These are phyloP conservation scores for Ichneumon xanthorius DNA, from an alignment of 2,888 invertebrate genomes.

Conservation along the genomic window DNA sequence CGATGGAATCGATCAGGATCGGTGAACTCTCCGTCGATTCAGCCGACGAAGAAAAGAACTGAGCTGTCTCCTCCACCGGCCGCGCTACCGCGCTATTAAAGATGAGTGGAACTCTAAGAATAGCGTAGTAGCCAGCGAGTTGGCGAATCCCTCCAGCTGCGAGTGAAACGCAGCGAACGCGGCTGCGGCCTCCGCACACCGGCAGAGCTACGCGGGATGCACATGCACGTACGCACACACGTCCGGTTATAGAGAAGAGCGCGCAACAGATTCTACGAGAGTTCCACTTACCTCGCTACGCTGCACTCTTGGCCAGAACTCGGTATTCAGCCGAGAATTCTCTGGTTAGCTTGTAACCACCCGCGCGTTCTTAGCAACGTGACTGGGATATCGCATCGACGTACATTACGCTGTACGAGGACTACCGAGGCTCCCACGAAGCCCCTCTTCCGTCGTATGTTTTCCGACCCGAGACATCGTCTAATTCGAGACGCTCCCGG, in stretches of 20 bases:
- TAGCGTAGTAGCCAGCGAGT: conserved; percentile 53
- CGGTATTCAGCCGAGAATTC: conserved; percentile 53
- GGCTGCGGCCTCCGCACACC: not conserved
- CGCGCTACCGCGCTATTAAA: conserved; percentile 51
- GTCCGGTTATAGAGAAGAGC: conserved; percentile 14
- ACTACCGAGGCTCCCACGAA: conserved; percentile 48
- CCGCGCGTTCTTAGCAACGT: conserved; percentile 45
- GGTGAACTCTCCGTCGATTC: conserved; percentile 12
- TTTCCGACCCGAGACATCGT: conserved; percentile 29
- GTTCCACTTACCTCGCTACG: conserved; percentile 66
- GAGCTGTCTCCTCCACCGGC: not conserved
- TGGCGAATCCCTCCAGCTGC: conserved; percentile 69
- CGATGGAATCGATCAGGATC: not conserved
- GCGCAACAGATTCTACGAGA: conserved; percentile 32
- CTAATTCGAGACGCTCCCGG: conserved; percentile 57
- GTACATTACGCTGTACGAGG: not conserved
- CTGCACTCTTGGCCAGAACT: conserved; percentile 56
- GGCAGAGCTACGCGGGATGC: conserved; percentile 3
- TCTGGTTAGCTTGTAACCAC: conserved; percentile 38
- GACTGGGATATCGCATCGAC: conserved; percentile 31
- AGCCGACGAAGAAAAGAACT: conserved; percentile 18
- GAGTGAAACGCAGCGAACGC: conserved; percentile 57
- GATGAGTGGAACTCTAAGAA: conserved; percentile 68
- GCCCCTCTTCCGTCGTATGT: conserved; percentile 26
- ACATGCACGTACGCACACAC: not conserved